phyloP scores from a whole-genome alignment of 2,797 vertebrate genomes.

The Pseudochromis fuscus region DNA sequence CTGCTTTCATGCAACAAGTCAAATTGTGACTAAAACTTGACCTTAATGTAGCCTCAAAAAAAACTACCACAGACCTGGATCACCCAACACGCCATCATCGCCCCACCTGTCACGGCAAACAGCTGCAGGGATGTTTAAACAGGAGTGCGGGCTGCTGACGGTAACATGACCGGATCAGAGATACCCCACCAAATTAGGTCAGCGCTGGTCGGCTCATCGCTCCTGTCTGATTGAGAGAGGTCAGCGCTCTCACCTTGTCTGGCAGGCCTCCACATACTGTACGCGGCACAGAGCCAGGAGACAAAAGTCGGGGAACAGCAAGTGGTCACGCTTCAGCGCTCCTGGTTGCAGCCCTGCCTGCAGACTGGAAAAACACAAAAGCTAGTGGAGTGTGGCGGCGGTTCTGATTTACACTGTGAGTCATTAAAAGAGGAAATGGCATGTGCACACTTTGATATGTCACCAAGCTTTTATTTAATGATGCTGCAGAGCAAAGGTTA shows the following conservation, averaged over 20 bases:
- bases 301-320: slow-evolving; percentile 40
- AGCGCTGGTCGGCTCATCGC: slow-evolving; percentile 61
- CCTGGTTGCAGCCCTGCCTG: slow-evolving; percentile 10
- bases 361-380: slow-evolving; percentile 54
- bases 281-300: slow-evolving; percentile 43
- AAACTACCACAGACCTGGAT: slow-evolving; percentile 8
- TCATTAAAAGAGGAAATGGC: slow-evolving; percentile 54
- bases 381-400: slow-evolving; percentile 40
- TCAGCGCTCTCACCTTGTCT: slow-evolving; percentile 76
- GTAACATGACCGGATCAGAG: slow-evolving; percentile 71
- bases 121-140: slow-evolving; percentile 63
- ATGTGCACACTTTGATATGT: slow-evolving; percentile 40
- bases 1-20: neutral
- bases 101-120: slow-evolving; percentile 55
- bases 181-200: slow-evolving; percentile 76
- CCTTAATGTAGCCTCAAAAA: neutral
- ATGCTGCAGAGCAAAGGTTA: slow-evolving; percentile 36
- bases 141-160: slow-evolving; percentile 55
- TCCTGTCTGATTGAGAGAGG: slow-evolving; percentile 67
- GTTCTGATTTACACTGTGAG: slow-evolving; percentile 41
- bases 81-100: slow-evolving; percentile 15
- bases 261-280: slow-evolving; percentile 30
- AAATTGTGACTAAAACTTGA: neutral
- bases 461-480: slow-evolving; percentile 51
- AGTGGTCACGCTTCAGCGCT: slow-evolving; percentile 42